Evolutionary conservation across 2,797 vertebrate genomes (phyloP), one percentile per base, ranked within the genome.

Genomic region (Anguilla megastoma): DNA sequence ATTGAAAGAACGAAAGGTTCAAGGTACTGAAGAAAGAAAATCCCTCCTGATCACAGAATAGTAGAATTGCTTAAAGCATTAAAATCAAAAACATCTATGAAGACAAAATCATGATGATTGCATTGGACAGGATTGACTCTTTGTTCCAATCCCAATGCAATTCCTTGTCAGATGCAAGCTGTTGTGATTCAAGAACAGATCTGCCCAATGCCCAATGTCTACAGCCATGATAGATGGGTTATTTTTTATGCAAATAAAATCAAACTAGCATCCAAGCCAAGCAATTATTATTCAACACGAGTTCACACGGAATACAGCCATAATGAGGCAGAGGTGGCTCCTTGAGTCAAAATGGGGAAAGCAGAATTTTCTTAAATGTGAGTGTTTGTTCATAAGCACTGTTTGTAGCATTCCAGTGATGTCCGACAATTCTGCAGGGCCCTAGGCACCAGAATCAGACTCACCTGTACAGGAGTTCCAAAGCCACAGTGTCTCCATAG

Each of bases 401-500:
- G 27, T 33, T 12, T 80, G 69, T 74, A 36, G 30, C 9, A 3
- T 30, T 24, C 30, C 69, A 74, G 14, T 74, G 2, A 12, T 74
- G 69, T 36, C 2, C 2, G 60, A 5, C 54, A 56, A 60, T 3
- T 60, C 10, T 63, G 58, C 5, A 9, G 52, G 14, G 33, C 48
- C 58, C 41, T 69, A 21, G 30, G 4, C 33, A 60, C n/a, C 83
- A 58, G 1, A 36, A 3, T 33, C 58, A 7, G 21, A 85, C 87
- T 88, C 50, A 97, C 98, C 98, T 99, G 92, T 98, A 97, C 2
- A 99, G 97, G 89, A 99, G 96, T 94, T 99, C 98, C 90, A 98
- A 97, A 0, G 98, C 98, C 0, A 99, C 98, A 0, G 97, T 99
- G 88, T 98, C 98, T 0, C 98, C 98, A 0, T 99, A 99, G 60